Base-by-base conservation (phyloP, 1,140 invertebrate species). In the Radopholus similis region DNA sequence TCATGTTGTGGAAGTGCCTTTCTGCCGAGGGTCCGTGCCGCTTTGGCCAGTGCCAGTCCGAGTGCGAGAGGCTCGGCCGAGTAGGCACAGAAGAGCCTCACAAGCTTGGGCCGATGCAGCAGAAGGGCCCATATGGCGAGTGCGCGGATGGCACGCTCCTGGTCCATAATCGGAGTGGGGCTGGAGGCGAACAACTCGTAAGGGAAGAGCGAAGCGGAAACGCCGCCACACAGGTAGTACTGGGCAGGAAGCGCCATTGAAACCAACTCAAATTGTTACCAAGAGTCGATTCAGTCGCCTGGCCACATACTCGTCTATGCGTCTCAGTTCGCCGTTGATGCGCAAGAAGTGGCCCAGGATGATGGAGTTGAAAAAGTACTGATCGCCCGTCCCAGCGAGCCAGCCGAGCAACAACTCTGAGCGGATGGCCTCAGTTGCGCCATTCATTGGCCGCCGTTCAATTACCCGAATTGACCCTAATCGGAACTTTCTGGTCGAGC, bases 311-410 rank as follows among this genome's bases (percentile, higher is more conserved):
- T 66, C 56, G 58, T 66, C 54, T 30, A 66, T 66, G 37, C 37
- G 44, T n/a, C 18, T 23, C 15, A 66, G 18, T 37, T 66, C 30
- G 37, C 37, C 21, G 5, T 54, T 38, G n/a, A 56, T 32, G 26
- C 74, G 70, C 18, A 55, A 80, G 59, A 21, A 70, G 70, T 73
- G 71, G 13, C 71, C 71, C 6, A 80, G 72, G 42, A 80, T 64
- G 13, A 80, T 72, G 8, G 74, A 64, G 34, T 77, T 60, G 58
- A 81, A 80, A 56, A 80, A 80, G 40, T 78, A 67, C 69, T 60
- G 53, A 26, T 70, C 67, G 30, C 35, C 67, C 21, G 55, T 72
- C n/a, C 54, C 28, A 30, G 32, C 54, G 15, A 34, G 42, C 68
- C 68, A 70, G 21, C 60, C 68, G 13, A 70, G 28, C 28, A 57